phyloP scores from a whole-genome alignment of 1,140 invertebrate genomes.

The Aphidius ervi region DNA sequence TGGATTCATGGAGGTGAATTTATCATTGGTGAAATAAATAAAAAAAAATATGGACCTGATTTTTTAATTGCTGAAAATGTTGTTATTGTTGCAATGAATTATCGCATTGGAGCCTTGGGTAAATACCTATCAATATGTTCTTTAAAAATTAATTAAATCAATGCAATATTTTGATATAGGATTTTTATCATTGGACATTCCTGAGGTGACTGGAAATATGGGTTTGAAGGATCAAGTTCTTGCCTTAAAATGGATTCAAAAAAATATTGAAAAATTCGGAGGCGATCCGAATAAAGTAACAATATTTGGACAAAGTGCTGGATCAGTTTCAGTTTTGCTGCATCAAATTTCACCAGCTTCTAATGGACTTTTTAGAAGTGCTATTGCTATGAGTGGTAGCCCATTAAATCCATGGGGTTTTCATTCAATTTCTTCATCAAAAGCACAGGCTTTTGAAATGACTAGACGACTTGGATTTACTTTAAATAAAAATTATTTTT shows the following conservation, averaged over 20 bases:
- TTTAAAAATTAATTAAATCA: neutral
- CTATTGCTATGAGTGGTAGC: slow-evolving; percentile 58
- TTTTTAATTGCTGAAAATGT: slow-evolving; percentile 46
- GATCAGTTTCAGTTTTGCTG: slow-evolving; percentile 29
- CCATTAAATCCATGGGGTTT: slow-evolving; percentile 65
- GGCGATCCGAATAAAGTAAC: slow-evolving; percentile 43
- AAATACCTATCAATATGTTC: neutral
- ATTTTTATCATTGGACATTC: slow-evolving; percentile 57
- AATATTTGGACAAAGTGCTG: slow-evolving; percentile 46
- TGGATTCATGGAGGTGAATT: slow-evolving; percentile 58
- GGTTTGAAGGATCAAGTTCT: slow-evolving; percentile 58
- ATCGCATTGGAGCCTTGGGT: slow-evolving; percentile 45
- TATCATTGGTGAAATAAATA: slow-evolving; percentile 32
- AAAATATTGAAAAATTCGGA: slow-evolving; percentile 43
- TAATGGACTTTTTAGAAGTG: slow-evolving; percentile 36
- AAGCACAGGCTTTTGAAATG: slow-evolving; percentile 45
- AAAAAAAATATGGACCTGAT: slow-evolving; percentile 32
- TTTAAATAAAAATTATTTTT: neutral
- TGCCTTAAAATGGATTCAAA: slow-evolving; percentile 49
- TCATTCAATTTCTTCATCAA: slow-evolving; percentile 51
- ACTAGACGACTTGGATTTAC: slow-evolving; percentile 43
- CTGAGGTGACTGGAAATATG: slow-evolving; percentile 63
- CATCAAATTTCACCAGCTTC: slow-evolving; percentile 31
- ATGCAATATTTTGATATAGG: slow-evolving; percentile 28
- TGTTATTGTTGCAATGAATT: slow-evolving; percentile 52